Conservation (phyloP, 1,140 invertebrate genomes). For the Apis florea region DNA sequence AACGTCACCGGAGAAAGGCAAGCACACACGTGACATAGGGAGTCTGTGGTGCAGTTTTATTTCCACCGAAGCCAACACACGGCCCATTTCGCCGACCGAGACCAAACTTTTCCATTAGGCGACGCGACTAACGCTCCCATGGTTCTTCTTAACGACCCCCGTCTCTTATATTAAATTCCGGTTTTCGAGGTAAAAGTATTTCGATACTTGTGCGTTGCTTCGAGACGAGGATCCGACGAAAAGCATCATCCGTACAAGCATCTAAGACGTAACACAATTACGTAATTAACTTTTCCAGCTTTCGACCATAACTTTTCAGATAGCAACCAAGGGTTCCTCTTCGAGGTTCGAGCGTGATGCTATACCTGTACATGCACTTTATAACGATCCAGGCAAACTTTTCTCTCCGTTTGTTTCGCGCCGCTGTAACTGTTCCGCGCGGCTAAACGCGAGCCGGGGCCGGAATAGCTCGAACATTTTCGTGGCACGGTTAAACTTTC, state of each 20-base stretch:
- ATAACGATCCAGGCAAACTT: constrained; percentile 2
- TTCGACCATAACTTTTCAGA: constrained; percentile 32
- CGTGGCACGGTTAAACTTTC: constrained; percentile 30
- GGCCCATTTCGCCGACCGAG: constrained; percentile 2
- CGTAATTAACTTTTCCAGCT: constrained; percentile 45
- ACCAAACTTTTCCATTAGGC: constrained; percentile 48
- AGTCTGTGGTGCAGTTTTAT: not conserved
- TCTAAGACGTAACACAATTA: constrained; percentile 42
- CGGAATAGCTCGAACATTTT: constrained; percentile 17
- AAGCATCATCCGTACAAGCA: constrained; percentile 17
- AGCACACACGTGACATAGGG: constrained; percentile 10
- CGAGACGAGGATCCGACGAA: not conserved
- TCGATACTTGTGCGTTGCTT: constrained; percentile 9
- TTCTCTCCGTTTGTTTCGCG: not conserved
- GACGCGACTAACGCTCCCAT: not conserved
- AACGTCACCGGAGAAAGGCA: not conserved
- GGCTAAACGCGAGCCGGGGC: not conserved
- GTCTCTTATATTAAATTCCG: constrained; percentile 38
- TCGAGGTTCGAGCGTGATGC: not conserved
- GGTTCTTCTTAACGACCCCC: constrained; percentile 31
- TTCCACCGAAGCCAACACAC: not conserved
- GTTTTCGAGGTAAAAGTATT: constrained; percentile 33
- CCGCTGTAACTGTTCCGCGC: constrained; percentile 11
- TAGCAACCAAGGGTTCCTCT: not conserved
- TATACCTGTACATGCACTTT: too few species aligned